Evolutionary conservation across 2,888 invertebrate species (phyloP).

Genomic region (Myathropa florea): DNA sequence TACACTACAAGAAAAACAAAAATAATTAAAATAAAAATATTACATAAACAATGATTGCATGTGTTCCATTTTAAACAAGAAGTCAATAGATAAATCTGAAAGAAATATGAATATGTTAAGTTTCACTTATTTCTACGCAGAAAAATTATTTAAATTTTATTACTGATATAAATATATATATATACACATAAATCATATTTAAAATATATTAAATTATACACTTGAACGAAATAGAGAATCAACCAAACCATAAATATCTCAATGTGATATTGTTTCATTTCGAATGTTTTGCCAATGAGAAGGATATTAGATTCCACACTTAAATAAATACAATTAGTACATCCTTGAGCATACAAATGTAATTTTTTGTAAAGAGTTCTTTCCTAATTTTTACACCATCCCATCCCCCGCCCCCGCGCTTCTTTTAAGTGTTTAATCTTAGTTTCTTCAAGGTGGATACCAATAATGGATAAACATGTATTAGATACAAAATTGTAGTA

Average conservation of each 20-base stretch:
- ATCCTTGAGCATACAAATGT: neutral
- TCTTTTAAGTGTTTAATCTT: neutral
- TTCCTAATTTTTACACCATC: neutral
- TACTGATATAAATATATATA: conserved; percentile 18
- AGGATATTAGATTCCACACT: conserved; percentile 31
- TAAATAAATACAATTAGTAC: conserved; percentile 40
- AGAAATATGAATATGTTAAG: conserved; percentile 56
- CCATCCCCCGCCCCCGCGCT: neutral
- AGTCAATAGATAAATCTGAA: conserved; percentile 68
- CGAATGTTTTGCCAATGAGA: conserved; percentile 3
- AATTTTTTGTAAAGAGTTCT: neutral
- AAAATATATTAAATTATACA: conserved; percentile 27
- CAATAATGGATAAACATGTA: conserved; percentile 23
- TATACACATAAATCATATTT: neutral
- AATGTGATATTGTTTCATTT: conserved; percentile 56
- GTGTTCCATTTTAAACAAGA: conserved; percentile 64
- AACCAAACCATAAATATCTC: conserved; percentile 27
- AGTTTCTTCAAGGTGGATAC: conserved; percentile 26
- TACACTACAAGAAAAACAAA: neutral
- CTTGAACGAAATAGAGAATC: conserved; percentile 11
- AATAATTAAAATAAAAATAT: conserved; percentile 34
- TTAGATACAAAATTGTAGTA: neutral
- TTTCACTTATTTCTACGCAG: conserved; percentile 50
- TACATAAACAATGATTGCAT: conserved; percentile 65
- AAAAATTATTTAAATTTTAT: conserved; percentile 45